Evolutionary conservation across 2,888 invertebrate genomes (phyloP).

Genomic region (Stenolophus ochropezus): DNA sequence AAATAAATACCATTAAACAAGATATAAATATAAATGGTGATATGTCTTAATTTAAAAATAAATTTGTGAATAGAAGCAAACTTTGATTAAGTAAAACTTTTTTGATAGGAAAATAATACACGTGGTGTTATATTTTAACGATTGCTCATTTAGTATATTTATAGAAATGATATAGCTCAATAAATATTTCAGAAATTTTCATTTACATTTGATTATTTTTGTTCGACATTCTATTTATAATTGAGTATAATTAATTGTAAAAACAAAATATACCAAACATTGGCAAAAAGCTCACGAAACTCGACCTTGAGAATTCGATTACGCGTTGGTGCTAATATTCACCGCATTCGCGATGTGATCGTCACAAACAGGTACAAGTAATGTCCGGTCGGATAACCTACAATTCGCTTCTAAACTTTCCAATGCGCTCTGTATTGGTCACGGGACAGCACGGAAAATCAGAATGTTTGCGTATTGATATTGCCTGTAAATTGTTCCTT

Average conservation of each 20-base stretch:
- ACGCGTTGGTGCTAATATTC: background rate
- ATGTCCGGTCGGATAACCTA: conserved; percentile 47
- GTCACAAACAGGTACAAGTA: conserved; percentile 40
- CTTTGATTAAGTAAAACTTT: too few species aligned
- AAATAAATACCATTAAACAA: too few species aligned
- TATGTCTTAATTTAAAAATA: too few species aligned
- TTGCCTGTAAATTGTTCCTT: conserved; percentile 1
- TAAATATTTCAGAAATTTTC: too few species aligned
- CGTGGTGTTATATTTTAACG: too few species aligned
- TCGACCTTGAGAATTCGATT: conserved; percentile 25
- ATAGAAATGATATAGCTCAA: too few species aligned
- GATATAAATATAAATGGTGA: too few species aligned
- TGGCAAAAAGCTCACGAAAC: background rate
- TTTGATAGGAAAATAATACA: too few species aligned
- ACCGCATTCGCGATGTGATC: background rate
- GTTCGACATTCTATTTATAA: background rate
- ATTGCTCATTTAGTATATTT: too few species aligned
- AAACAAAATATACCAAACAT: background rate
- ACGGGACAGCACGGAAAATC: conserved; percentile 29
- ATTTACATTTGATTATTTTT: too few species aligned
- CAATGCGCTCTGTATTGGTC: conserved; percentile 44
- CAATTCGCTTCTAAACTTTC: conserved; percentile 44
- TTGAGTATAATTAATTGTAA: background rate
- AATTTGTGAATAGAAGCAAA: too few species aligned
- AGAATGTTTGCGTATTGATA: conserved; percentile 24